Base-by-base conservation (phyloP, 1,140 invertebrate genomes). In the Ostrea denselamellosa region DNA sequence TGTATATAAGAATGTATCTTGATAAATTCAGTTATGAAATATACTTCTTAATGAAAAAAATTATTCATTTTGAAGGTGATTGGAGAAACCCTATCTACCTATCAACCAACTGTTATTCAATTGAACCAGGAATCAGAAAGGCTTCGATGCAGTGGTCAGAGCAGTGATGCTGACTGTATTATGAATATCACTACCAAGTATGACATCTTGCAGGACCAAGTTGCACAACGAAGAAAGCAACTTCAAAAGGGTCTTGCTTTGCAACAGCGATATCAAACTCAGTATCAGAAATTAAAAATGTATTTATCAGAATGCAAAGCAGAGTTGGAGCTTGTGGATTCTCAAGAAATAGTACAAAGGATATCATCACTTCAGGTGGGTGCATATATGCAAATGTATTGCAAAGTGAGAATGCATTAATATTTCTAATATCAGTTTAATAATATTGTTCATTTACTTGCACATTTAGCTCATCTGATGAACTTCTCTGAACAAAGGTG, bases 261-360 rank as follows among this genome's bases (percentile, higher is more conserved):
- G 0, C 96, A 98, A 54, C 97, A 99, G 94, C 97, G 98, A 91
- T 99, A 97, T 93, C 96, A 98, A 77, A 96, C 97, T 0, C 94
- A 98, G 8, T 96, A 98, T 44, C 97, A 97, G 68, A 98, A 98
- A 94, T 98, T 99, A 81, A 97, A 97, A 91, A 97, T 96, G 8
- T 97, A 98, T 90, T 97, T 98, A 51, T 96, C 97, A 34, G 98
- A 98, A 92, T 98, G 98, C 92, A 97, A 97, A 0, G 97, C 97
- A 92, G 96, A 98, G 12, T 97, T 98, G 0, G 96, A 96, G 22
- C 97, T 98, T 89, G 97, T 77, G 68, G 68, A 77, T 34, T 17
- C 22, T 44, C 68, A 77, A 28, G 68, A 77, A 22, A 14, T 28
- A 14, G 10, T 12, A 10, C 25, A 77, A 77, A 77, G 28, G 25